Conservation (phyloP, 1,140 invertebrate species). For the Anastrepha obliqua region DNA sequence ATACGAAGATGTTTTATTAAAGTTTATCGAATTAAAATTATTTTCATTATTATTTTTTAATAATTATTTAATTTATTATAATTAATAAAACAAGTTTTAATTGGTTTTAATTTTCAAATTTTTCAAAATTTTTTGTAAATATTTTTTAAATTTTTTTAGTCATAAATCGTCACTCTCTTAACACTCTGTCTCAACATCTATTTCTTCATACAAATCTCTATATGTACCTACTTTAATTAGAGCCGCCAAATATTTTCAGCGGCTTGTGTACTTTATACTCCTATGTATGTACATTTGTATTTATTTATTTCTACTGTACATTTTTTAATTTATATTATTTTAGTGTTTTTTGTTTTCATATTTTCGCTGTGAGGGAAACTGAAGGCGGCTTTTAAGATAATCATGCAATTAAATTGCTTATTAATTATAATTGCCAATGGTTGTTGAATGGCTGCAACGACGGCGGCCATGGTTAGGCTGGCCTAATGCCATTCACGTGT, state of each 20-base stretch:
- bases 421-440: conserved; percentile 52
- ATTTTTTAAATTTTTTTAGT: too few species aligned
- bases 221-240: neutral
- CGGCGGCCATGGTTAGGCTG: neutral
- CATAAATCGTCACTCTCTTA: too few species aligned
- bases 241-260: neutral
- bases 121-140: too few species aligned
- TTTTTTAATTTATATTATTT: neutral
- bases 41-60: too few species aligned
- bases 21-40: too few species aligned
- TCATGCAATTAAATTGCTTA: conserved; percentile 53
- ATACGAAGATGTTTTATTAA: too few species aligned
- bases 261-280: neutral
- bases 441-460: conserved; percentile 39
- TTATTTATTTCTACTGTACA: neutral
- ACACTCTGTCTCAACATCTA: too few species aligned
- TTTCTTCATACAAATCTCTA: too few species aligned
- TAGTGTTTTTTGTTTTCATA: neutral
- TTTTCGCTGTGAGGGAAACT: conserved; percentile 42
- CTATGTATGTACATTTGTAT: too few species aligned
- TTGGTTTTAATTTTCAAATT: too few species aligned
- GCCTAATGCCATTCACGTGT: conserved; percentile 27
- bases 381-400: conserved; percentile 49
- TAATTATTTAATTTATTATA: too few species aligned
- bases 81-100: too few species aligned